Evolutionary conservation across 2,797 vertebrate species (phyloP).

Genomic region (Sorex maritimensis): DNA sequence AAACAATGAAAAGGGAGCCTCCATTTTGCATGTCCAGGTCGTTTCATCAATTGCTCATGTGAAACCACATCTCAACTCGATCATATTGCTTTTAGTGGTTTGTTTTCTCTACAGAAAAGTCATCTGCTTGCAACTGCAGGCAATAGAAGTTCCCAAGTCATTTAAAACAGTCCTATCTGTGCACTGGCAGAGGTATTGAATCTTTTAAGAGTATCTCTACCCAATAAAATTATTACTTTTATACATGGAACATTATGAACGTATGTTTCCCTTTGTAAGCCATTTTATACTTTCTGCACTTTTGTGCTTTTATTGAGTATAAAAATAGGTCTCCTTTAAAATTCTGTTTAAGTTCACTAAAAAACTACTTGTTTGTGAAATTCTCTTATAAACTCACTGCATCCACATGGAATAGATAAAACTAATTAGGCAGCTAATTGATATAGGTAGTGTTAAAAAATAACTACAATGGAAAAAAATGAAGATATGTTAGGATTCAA

Average conservation of each 20-base stretch:
- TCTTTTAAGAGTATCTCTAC: conserved; percentile 90
- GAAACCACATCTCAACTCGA: conserved; percentile 88
- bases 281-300: conserved; percentile 93
- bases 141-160: conserved; percentile 87
- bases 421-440: conserved; percentile 92
- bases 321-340: conserved; percentile 94
- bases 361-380: conserved; percentile 94
- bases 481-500: conserved; percentile 70
- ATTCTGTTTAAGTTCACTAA: conserved; percentile 93
- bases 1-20: conserved; percentile 89
- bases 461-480: conserved; percentile 79
- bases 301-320: conserved; percentile 93
- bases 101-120: conserved; percentile 87
- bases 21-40: conserved; percentile 88
- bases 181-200: conserved; percentile 90
- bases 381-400: conserved; percentile 94
- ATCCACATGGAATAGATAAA: conserved; percentile 91
- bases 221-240: conserved; percentile 91
- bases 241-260: conserved; percentile 91
- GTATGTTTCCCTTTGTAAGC: conserved; percentile 92
- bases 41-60: conserved; percentile 82
- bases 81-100: conserved; percentile 89
- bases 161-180: conserved; percentile 89
- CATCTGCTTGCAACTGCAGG: conserved; percentile 88
- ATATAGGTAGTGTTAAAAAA: conserved; percentile 92